Conservation (phyloP, 1,140 invertebrate genomes). For the Drosophila pandora region DNA sequence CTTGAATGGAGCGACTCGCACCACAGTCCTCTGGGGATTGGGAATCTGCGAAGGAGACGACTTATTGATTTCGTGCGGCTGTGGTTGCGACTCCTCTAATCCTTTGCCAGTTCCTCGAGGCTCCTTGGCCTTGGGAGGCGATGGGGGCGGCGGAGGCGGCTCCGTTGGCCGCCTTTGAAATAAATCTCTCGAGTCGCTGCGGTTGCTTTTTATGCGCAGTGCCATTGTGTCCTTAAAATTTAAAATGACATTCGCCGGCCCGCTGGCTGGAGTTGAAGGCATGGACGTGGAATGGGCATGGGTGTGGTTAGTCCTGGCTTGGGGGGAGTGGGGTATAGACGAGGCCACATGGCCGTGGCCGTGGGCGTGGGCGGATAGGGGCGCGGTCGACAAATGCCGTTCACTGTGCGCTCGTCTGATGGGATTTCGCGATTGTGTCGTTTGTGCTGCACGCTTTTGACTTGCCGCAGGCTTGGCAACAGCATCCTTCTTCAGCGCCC, state of each 20-base stretch:
- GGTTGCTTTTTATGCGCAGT: constrained; percentile 87
- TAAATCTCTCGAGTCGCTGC: constrained; percentile 86
- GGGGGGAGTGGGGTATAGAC: not conserved
- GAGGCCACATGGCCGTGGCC: constrained; percentile 4
- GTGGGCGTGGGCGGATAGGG: constrained; percentile 21
- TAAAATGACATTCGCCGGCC: constrained; percentile 83
- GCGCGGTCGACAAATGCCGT: constrained; percentile 73
- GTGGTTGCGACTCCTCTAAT: constrained; percentile 50
- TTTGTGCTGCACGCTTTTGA: constrained; percentile 77
- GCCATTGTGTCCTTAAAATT: constrained; percentile 91
- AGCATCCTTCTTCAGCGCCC: constrained; percentile 25
- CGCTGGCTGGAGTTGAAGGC: constrained; percentile 32
- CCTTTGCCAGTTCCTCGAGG: constrained; percentile 45
- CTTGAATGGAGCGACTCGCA: constrained; percentile 81
- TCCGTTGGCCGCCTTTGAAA: constrained; percentile 83
- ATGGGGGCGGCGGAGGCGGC: constrained; percentile 81
- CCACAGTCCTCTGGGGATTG: constrained; percentile 64
- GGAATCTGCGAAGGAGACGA: constrained; percentile 18
- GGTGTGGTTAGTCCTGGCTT: constrained; percentile 8
- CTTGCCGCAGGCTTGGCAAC: constrained; percentile 67
- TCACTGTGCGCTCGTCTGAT: constrained; percentile 83
- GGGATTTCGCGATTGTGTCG: constrained; percentile 83
- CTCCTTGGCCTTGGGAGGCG: constrained; percentile 49
- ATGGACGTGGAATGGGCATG: constrained; percentile 20
- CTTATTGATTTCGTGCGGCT: constrained; percentile 60